Evolutionary conservation across 2,888 invertebrate species (phyloP), one percentile per base, ranked within the genome.

Genomic region (Didymodactylos carnosus): DNA sequence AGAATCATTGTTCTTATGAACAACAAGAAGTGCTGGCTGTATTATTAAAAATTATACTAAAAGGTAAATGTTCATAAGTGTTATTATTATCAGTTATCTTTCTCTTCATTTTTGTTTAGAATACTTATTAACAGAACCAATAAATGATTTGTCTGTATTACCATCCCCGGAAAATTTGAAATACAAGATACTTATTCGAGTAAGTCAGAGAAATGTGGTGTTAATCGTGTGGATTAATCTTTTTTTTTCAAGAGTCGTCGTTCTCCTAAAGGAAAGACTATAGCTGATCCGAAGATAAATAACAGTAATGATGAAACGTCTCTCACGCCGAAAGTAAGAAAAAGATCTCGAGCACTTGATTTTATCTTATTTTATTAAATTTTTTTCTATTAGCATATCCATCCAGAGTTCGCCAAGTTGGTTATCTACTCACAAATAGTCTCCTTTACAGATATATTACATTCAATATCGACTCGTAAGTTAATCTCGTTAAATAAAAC

Each of bases 111-210:
- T n/a, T n/a, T n/a, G n/a, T n/a, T n/a, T n/a, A 62, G 62, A 62
- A n/a, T 10, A 35, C 11, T n/a, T 62, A 1, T 35, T 62, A 35
- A 86, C 87, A 0, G 14, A 62, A 25, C 35, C 62, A 10, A 91
- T 91, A 78, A 89, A 89, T 79, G 89, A 88, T 80, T 92, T 92
- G 81, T 86, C 86, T 0, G 83, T 85, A 75, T 84, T 94, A 73
- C 94, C 94, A 0, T 92, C 93, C 0, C 94, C 94, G 0, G 86
- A 89, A 78, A 88, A 89, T 75, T 83, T 94, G 35, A 87, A 88
- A 41, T 84, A 88, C 62, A 83, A 84, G 77, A 84, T 85, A 75
- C 83, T 85, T 72, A 79, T 85, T 71, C 85, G 85, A 78, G 83
- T 83, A 76, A 75, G 75, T n/a, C n/a, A n/a, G n/a, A n/a, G n/a